Base-by-base conservation (phyloP, 2,797 vertebrate genomes). In the Xiphophorus birchmanni region DNA sequence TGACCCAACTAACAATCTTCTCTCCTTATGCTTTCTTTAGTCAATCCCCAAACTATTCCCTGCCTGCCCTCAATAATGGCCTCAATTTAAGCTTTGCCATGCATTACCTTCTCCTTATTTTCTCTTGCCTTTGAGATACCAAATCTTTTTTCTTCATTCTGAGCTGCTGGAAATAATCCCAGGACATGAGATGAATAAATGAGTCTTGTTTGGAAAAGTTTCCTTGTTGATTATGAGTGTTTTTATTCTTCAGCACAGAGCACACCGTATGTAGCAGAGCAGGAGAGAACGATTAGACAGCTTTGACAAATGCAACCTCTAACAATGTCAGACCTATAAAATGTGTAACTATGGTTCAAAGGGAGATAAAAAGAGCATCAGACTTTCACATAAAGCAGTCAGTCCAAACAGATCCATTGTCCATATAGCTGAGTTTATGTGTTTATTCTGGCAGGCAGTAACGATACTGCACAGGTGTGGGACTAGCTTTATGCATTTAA, bases 11-110 rank as follows among this genome's bases (percentile, higher is more conserved):
- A 90, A 92, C 90, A 87, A 50, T 88, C 81, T 80, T 83, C 80
- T 83, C 84, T 84, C 74, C 79, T 82, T 76, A 72, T 81, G 52
- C 76, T 84, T 87, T 86, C 88, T 84, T 77, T 48, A 86, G 87
- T 84, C 74, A 42, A 85, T 82, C 86, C 81, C 81, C 79, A 88
- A 89, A 90, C 87, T 83, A 88, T 94, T 93, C 90, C 90, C 85
- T 82, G 87, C 84, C 90, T 93, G 93, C 93, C 94, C 92, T 93
- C 92, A 90, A 93, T 93, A 93, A 93, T 93, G 92, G 92, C 93
- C 93, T 94, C 92, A 92, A 93, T 94, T 94, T 94, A 93, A 91
- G 89, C 89, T 91, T 91, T 82, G 84, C 90, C 47, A 80, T 92
- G 83, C 90, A 88, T 92, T 87, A 91, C 90, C 87, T 92, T 90